Conservation (phyloP, 2,113 vertebrate species). For the Halcyon senegalensis region DNA sequence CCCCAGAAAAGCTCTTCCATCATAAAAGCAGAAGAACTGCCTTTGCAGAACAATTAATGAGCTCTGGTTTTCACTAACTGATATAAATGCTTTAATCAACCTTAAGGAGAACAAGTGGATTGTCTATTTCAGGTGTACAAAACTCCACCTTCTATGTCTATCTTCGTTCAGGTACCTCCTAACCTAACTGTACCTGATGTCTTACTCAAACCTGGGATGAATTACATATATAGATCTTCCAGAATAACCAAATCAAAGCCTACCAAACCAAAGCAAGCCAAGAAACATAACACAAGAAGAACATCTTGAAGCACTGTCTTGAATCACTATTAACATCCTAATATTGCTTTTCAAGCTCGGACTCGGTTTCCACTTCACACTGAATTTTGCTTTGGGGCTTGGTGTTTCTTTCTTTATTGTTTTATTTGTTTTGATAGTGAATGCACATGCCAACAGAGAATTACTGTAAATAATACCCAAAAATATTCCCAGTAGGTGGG, state of each 20-base stretch:
- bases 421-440: neutral
- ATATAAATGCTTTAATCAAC: neutral
- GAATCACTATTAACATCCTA: neutral
- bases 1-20: neutral
- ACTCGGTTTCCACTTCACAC: neutral
- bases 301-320: neutral
- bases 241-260: neutral
- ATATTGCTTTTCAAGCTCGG: neutral
- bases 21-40: neutral
- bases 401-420: neutral
- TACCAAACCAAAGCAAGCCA: neutral
- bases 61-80: neutral
- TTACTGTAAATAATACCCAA: neutral
- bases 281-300: neutral
- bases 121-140: neutral
- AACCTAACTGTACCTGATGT: neutral
- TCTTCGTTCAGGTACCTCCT: neutral
- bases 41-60: neutral
- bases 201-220: neutral
- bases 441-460: neutral
- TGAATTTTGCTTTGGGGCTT: neutral
- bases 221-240: neutral
- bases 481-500: fast-evolving
- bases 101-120: neutral
- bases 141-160: neutral